Evolutionary conservation across 2,888 invertebrate genomes (phyloP).

Genomic region (Chironomus tentans): DNA sequence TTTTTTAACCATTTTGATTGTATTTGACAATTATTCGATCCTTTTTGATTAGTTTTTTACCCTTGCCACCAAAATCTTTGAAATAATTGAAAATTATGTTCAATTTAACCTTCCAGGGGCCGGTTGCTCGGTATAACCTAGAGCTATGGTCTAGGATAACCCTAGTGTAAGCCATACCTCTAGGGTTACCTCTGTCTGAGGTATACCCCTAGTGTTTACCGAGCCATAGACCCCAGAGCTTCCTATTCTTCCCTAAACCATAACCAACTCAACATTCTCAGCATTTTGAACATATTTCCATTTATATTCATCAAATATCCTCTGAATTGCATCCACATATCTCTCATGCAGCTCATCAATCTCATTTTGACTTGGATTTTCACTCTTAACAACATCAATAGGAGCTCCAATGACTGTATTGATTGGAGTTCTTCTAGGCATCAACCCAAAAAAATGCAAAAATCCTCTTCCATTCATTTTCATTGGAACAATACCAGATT

Average conservation of each 20-base stretch:
- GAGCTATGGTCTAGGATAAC: too few relatives aligned
- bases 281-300: slow-evolving; percentile 58
- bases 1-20: too few relatives aligned
- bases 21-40: too few relatives aligned
- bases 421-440: slow-evolving; percentile 72
- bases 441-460: slow-evolving; percentile 83
- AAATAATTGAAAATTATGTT: too few relatives aligned
- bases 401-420: slow-evolving; percentile 84
- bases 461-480: slow-evolving; percentile 75
- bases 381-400: slow-evolving; percentile 60
- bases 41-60: too few relatives aligned
- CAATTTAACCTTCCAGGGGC: too few relatives aligned
- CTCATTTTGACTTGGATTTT: slow-evolving; percentile 63
- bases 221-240: too few relatives aligned
- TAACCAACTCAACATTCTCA: slow-evolving; percentile 47
- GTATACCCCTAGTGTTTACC: too few relatives aligned
- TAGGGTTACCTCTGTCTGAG: too few relatives aligned
- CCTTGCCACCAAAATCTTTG: too few relatives aligned
- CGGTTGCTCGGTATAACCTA: too few relatives aligned
- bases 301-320: slow-evolving; percentile 80
- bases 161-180: too few relatives aligned
- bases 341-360: slow-evolving; percentile 65
- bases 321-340: slow-evolving; percentile 58
- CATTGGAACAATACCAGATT: slow-evolving; percentile 65
- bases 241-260: slow-evolving; percentile 31